phyloP scores from a whole-genome alignment of 2,888 invertebrate species.

The Synergus umbraculus region DNA sequence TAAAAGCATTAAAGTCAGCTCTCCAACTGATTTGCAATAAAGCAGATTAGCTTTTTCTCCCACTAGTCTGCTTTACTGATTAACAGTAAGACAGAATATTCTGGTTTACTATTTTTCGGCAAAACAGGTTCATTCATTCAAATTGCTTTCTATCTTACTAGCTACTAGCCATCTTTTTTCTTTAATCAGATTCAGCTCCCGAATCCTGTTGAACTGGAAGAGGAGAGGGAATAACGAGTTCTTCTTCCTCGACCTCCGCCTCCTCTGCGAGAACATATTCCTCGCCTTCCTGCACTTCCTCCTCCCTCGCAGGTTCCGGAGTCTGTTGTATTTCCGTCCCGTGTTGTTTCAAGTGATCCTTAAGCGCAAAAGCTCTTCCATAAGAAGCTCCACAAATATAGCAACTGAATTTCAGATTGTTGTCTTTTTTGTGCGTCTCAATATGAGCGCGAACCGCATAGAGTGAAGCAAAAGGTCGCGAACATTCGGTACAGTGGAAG shows the following conservation, averaged over 20 bases:
- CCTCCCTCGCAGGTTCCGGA: conserved; percentile 71
- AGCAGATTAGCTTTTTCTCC: background rate
- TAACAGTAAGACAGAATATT: background rate
- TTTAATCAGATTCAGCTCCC: conserved; percentile 52
- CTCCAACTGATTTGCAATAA: background rate
- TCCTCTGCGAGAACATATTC: conserved; percentile 68
- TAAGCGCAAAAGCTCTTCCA: conserved; percentile 86
- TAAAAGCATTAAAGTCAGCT: background rate
- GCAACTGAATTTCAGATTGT: conserved; percentile 85
- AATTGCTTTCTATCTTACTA: background rate
- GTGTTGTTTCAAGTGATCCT: conserved; percentile 85
- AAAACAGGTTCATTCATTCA: background rate
- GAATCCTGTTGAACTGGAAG: conserved; percentile 62
- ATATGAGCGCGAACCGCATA: conserved; percentile 88
- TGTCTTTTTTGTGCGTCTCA: conserved; percentile 84
- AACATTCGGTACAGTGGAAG: conserved; percentile 86
- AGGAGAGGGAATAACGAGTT: conserved; percentile 63
- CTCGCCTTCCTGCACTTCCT: conserved; percentile 70
- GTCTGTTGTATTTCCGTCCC: conserved; percentile 77
- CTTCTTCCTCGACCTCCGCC: conserved; percentile 60
- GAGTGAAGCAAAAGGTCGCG: conserved; percentile 86
- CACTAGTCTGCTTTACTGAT: background rate
- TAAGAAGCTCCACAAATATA: conserved; percentile 87
- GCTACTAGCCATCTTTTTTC: background rate
- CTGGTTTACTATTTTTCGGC: background rate